A percentile compares a stretch with the other conserved stretches of the same genome.
Evolutionary conservation across 2,113 vertebrate genomes (phyloP).

Genomic region (Tyrannus savana): DNA sequence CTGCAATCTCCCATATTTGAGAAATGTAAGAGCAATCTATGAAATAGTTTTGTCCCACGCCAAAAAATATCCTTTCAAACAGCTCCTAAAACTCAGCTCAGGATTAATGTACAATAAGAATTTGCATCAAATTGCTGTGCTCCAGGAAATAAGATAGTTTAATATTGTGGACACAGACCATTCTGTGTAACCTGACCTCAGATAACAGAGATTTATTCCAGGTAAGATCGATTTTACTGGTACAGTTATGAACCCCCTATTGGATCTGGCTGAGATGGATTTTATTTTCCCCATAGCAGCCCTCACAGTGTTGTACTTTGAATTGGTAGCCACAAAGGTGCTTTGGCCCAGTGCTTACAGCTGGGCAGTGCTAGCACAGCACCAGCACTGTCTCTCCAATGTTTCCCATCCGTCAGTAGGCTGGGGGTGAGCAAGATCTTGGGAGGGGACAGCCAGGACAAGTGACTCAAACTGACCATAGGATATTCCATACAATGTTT

Average conservation of each 20-base stretch:
- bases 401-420: fast-evolving
- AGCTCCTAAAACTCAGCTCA: not conserved
- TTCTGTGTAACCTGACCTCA: not conserved
- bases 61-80: not conserved
- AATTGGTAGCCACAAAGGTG: not conserved
- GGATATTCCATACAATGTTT: not conserved
- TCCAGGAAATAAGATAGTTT: not conserved
- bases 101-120: not conserved
- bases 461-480: not conserved
- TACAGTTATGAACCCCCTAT: fast-evolving
- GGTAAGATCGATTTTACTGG: not conserved
- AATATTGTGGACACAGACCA: not conserved
- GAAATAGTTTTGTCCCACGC: not conserved
- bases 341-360: not conserved
- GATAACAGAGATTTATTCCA: not conserved
- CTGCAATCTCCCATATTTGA: not conserved
- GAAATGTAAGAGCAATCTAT: not conserved
- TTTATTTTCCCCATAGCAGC: not conserved
- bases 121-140: not conserved
- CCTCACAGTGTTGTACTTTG: not conserved
- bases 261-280: not conserved
- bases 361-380: not conserved
- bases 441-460: not conserved
- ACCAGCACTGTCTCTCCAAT: not conserved
- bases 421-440: not conserved